Conservation (phyloP, 2,888 invertebrate genomes). For the Parnassius apollo region DNA sequence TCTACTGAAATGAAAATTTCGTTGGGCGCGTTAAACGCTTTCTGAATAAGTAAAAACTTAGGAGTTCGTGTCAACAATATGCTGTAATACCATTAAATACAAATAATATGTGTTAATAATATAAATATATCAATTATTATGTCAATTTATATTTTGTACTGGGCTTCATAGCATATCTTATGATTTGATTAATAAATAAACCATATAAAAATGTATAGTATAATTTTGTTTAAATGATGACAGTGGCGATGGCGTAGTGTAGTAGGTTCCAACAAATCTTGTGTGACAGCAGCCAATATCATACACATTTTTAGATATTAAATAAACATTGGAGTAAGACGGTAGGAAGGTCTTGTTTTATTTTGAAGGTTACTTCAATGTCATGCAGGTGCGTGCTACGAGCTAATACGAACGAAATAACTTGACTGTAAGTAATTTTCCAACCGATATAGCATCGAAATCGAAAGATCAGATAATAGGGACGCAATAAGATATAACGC, state of each 20-base stretch:
- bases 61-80: too few relatives aligned
- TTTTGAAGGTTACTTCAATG: slow-evolving; percentile 33
- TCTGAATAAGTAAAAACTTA: too few relatives aligned
- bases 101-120: background rate
- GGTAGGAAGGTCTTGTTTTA: background rate
- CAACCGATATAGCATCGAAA: slow-evolving; percentile 30
- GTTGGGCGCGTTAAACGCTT: too few relatives aligned
- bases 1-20: too few relatives aligned
- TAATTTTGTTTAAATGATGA: too few relatives aligned
- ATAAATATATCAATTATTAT: background rate
- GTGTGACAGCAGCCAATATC: background rate
- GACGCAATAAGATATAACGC: slow-evolving; percentile 36
- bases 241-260: background rate
- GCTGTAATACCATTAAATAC: too few relatives aligned
- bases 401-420: slow-evolving; percentile 36
- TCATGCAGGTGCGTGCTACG: slow-evolving; percentile 36
- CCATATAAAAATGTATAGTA: too few relatives aligned
- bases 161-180: background rate
- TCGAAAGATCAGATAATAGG: slow-evolving; percentile 32
- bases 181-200: too few relatives aligned
- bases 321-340: slow-evolving; percentile 16
- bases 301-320: background rate
- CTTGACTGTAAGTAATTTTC: slow-evolving; percentile 33
- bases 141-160: background rate
- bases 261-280: background rate